Evolutionary conservation across 2,888 invertebrate species (phyloP).

Genomic region (Erannis defoliaria): DNA sequence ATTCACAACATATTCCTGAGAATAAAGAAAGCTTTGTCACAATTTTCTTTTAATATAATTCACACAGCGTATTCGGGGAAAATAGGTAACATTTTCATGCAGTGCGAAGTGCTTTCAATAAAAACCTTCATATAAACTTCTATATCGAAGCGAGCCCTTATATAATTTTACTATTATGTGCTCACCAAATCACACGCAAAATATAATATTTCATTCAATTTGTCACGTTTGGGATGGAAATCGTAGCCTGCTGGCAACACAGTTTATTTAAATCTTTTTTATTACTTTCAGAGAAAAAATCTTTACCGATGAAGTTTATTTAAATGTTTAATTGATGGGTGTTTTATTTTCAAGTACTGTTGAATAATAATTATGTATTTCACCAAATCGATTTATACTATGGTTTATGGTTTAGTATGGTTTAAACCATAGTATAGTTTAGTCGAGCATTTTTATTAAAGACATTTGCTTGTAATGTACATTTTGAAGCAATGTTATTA

Average conservation of each 20-base stretch:
- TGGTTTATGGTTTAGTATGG: too few relatives aligned
- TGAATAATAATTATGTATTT: too few relatives aligned
- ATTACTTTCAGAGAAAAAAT: neutral
- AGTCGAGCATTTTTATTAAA: too few relatives aligned
- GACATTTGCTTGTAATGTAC: too few relatives aligned
- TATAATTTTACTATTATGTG: conserved; percentile 46
- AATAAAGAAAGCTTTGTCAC: conserved; percentile 31
- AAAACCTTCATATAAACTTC: conserved; percentile 45
- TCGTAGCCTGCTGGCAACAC: neutral
- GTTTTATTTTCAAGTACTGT: too few relatives aligned
- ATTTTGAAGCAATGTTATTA: too few relatives aligned
- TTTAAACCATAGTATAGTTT: too few relatives aligned
- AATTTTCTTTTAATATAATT: conserved; percentile 50
- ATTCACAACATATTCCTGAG: neutral
- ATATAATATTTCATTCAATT: conserved; percentile 56
- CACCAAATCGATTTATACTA: too few relatives aligned
- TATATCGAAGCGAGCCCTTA: conserved; percentile 40
- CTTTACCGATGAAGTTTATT: neutral
- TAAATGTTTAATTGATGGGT: neutral
- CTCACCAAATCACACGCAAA: conserved; percentile 47
- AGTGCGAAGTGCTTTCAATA: conserved; percentile 47
- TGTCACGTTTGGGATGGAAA: conserved; percentile 46
- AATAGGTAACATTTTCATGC: conserved; percentile 47
- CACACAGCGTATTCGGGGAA: conserved; percentile 39
- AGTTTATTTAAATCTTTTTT: conserved; percentile 10